Conservation (phyloP, 2,113 vertebrate species). For the Clarias batrachus region DNA sequence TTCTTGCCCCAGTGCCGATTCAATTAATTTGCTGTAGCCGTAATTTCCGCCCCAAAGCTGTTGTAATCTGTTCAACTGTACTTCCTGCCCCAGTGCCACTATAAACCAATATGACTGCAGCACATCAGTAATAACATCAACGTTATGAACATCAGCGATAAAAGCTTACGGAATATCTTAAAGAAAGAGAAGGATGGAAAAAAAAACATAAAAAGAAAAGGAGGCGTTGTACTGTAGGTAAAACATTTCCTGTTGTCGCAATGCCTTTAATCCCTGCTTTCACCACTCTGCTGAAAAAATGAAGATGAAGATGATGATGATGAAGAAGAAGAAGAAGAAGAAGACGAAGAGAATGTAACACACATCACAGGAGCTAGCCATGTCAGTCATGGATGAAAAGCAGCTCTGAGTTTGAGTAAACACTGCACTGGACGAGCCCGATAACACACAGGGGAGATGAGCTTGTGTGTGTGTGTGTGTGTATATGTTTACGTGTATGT, state of each 20-base stretch:
- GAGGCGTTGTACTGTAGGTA: neutral
- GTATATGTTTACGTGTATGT: neutral
- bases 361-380: conserved; percentile 18
- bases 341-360: neutral
- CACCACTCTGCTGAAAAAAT: conserved; percentile 1
- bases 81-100: neutral
- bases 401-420: conserved; percentile 29
- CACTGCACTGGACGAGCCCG: conserved; percentile 32
- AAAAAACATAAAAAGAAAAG: neutral
- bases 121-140: no score
- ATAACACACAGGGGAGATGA: conserved; percentile 24
- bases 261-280: conserved; percentile 14
- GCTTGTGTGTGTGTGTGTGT: neutral
- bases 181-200: neutral
- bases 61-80: neutral
- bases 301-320: conserved; percentile 13
- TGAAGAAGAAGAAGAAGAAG: neutral
- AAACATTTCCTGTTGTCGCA: conserved; percentile 1
- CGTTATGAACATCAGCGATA: no score
- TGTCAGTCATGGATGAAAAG: conserved; percentile 32
- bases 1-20: neutral
- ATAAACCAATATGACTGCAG: neutral
- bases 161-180: no score
- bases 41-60: neutral
- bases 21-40: neutral